Percentiles rank a stretch among this genome's conserved stretches.
Conservation (phyloP, 2,888 invertebrate genomes). For the Biston stratarius region DNA sequence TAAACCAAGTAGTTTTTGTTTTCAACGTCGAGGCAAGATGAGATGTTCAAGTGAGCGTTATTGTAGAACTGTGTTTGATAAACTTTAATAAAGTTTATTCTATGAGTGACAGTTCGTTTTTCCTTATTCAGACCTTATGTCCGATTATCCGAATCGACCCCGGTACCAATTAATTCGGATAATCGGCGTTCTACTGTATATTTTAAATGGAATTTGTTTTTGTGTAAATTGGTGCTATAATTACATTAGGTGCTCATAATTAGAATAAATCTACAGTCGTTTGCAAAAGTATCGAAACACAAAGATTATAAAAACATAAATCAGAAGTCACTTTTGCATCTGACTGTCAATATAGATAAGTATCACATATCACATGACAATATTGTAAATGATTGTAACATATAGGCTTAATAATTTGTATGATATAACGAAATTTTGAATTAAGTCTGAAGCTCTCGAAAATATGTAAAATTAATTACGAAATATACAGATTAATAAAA, state of each 20-base stretch:
- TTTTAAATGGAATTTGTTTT: constrained; percentile 24
- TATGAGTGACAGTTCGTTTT: too few species aligned
- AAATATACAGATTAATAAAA: constrained; percentile 68
- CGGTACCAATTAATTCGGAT: too few species aligned
- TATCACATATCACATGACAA: constrained; percentile 79
- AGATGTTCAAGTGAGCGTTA: too few species aligned
- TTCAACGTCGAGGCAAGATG: too few species aligned
- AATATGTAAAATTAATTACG: constrained; percentile 64
- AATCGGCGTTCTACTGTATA: too few species aligned
- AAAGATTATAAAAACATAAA: not conserved
- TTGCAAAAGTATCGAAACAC: constrained; percentile 35
- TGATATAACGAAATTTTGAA: constrained; percentile 61
- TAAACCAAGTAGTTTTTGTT: too few species aligned
- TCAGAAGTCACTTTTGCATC: constrained; percentile 32
- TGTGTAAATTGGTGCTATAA: constrained; percentile 69
- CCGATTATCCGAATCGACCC: too few species aligned
- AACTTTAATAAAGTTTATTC: too few species aligned
- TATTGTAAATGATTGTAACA: constrained; percentile 82
- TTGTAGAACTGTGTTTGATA: too few species aligned
- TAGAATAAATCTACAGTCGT: constrained; percentile 37
- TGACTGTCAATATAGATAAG: constrained; percentile 48
- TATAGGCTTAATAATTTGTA: constrained; percentile 74
- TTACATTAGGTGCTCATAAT: constrained; percentile 67
- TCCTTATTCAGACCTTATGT: too few species aligned
- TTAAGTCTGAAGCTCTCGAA: constrained; percentile 65